Base-by-base conservation (phyloP, 1,140 invertebrate species). In the Leptoteleia sp. region DNA sequence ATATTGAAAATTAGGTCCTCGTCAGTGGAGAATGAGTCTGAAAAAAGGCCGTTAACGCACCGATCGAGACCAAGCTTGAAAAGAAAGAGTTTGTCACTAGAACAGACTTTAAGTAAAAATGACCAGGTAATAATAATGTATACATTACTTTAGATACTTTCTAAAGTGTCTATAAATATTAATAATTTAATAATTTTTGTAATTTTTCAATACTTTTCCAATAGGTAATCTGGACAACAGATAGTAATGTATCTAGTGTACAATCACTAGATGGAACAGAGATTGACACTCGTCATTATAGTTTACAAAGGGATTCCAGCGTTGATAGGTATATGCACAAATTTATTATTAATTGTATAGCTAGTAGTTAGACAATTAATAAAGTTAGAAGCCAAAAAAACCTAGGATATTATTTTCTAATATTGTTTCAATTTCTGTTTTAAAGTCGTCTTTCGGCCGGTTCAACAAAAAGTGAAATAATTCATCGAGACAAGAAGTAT, bases 401-500 rank as follows among this genome's bases (percentile, higher is more conserved):
- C n/a, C n/a, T n/a, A n/a, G n/a, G n/a, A n/a, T n/a, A n/a, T n/a
- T n/a, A n/a, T n/a, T n/a, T n/a, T n/a, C n/a, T n/a, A n/a, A n/a
- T n/a, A n/a, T n/a, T n/a, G n/a, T n/a, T n/a, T n/a, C n/a, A n/a
- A n/a, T n/a, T n/a, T n/a, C n/a, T n/a, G n/a, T n/a, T 12, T 35
- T 33, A 22, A 75, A 93, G 94, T 79, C 92, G 95, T 40, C 88
- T 96, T 45, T 96, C 95, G 0, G 94, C 93, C 37, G 94, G 94
- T 12, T 97, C 96, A 4, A 94, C 94, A 0, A 95, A 95, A 82
- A 96, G 95, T 84, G 95, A 96, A 81, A 91, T 95, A 54, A 87
- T 94, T 1, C 91, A 92, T 1, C 87, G 91, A 50, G 88, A 89
- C 8, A 96, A 96, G 79, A 95, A 95, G 84, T 95, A 96, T 84